Evolutionary conservation across 2,888 invertebrate genomes (phyloP).

Genomic region (Pollenia labialis): DNA sequence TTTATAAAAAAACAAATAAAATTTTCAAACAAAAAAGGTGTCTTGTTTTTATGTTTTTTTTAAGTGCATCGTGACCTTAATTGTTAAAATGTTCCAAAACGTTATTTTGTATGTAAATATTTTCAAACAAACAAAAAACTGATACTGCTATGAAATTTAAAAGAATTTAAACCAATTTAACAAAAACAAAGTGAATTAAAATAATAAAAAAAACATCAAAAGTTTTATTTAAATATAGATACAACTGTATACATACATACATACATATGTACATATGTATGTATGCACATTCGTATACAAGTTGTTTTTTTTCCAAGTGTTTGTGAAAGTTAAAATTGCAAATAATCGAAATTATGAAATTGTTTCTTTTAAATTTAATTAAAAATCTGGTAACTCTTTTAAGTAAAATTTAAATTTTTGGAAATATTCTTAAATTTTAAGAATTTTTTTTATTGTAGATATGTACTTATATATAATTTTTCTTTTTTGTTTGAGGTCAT

Average conservation of each 20-base stretch:
- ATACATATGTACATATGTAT: background rate
- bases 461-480: background rate
- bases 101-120: slow-evolving; percentile 41
- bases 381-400: no score
- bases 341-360: background rate
- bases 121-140: slow-evolving; percentile 9
- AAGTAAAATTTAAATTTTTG: background rate
- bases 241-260: no score
- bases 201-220: no score
- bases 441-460: background rate
- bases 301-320: no score
- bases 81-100: slow-evolving; percentile 72
- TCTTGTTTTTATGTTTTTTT: background rate
- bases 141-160: background rate
- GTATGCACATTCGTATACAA: background rate
- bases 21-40: background rate
- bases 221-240: no score
- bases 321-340: no score
- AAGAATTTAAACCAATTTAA: background rate
- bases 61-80: slow-evolving; percentile 74
- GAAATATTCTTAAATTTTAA: background rate
- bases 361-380: no score
- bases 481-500: slow-evolving; percentile 79
- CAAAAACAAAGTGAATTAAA: background rate
- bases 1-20: slow-evolving; percentile 6